phyloP scores from a whole-genome alignment of 2,888 invertebrate species.

The Elegia similella region DNA sequence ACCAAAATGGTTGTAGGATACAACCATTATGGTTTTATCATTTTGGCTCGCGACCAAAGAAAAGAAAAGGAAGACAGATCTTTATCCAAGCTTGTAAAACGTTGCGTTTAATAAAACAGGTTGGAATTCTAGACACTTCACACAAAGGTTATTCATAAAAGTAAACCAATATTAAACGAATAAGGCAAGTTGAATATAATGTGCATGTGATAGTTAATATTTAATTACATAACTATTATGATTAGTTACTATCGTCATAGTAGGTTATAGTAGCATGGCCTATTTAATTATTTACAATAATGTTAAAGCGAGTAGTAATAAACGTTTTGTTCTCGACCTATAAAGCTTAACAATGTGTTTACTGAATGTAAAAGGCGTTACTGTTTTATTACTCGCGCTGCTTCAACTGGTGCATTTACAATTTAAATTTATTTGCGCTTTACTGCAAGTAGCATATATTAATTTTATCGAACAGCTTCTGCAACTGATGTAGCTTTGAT shows the following conservation, averaged over 20 bases:
- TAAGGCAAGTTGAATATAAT: background rate
- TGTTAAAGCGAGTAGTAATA: constrained; percentile 3
- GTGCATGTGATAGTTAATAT: too few species aligned
- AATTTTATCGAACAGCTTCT: background rate
- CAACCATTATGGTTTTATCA: too few species aligned
- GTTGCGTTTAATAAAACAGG: too few species aligned
- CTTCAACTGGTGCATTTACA: constrained; percentile 1
- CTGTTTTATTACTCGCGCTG: background rate
- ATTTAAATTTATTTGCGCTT: constrained; percentile 2
- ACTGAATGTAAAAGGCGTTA: background rate
- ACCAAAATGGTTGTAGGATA: too few species aligned
- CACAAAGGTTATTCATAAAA: too few species aligned
- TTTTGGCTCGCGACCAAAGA: too few species aligned
- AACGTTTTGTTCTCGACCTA: constrained; percentile 8
- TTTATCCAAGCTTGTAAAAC: too few species aligned
- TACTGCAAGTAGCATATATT: background rate
- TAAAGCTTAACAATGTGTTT: constrained; percentile 9
- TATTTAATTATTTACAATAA: constrained; percentile 10
- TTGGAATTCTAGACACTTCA: too few species aligned
- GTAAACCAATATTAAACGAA: constrained; percentile 5
- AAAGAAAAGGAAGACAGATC: too few species aligned
- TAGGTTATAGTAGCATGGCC: background rate
- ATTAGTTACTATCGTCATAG: constrained; percentile 3
- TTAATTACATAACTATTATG: background rate
- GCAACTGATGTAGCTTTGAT: background rate